A percentile compares a stretch with the other conserved stretches of the same genome.
These are phyloP conservation scores for Benthochromis sp. DNA, from an alignment of 2,113 vertebrate species.

Conservation along the genomic window DNA sequence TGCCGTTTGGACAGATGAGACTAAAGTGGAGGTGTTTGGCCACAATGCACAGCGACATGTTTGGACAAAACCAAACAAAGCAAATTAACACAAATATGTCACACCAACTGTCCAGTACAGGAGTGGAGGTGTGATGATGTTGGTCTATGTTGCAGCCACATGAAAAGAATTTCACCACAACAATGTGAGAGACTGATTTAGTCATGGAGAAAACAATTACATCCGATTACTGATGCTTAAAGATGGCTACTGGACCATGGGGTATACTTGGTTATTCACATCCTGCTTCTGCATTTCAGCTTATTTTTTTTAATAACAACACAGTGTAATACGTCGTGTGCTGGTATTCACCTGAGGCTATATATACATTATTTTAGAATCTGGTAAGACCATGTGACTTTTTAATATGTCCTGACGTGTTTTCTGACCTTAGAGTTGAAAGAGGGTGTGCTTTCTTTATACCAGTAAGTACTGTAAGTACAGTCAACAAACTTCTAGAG, in stretches of 20 bases:
- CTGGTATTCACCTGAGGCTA: neutral
- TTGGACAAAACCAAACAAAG: neutral
- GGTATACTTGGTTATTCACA: neutral
- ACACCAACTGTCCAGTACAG: neutral
- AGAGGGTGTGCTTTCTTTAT: neutral
- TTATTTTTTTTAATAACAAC: neutral
- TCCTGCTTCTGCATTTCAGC: neutral
- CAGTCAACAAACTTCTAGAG: neutral
- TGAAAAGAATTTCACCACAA: neutral
- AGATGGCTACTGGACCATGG: neutral
- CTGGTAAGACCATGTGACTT: neutral
- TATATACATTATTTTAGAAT: neutral
- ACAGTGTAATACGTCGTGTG: accelerated
- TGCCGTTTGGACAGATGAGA: accelerated
- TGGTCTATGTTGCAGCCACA: neutral
- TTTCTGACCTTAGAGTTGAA: neutral
- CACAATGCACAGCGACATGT: neutral
- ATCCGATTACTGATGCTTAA: accelerated
- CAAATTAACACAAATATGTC: neutral
- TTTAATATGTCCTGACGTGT: neutral
- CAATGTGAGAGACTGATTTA: neutral
- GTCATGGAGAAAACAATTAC: neutral
- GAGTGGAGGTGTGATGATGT: neutral
- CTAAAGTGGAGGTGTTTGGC: neutral
- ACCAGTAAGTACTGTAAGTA: neutral